Conservation (phyloP, 2,888 invertebrate species). For the Eurytoma californica region DNA sequence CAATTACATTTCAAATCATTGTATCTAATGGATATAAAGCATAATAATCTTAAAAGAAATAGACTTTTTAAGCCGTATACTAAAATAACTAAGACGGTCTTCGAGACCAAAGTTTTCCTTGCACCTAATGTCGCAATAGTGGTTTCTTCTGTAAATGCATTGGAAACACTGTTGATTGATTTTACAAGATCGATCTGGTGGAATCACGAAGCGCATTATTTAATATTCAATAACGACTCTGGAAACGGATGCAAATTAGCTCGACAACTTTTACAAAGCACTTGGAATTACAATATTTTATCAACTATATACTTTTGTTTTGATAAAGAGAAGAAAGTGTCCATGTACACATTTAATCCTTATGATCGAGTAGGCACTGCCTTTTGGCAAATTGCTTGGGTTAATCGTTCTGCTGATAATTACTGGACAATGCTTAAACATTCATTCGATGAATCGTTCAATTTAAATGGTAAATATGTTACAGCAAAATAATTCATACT, state of each 20-base stretch:
- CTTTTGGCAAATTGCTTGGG: background rate
- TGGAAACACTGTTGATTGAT: background rate
- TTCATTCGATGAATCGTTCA: background rate
- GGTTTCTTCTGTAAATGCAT: background rate
- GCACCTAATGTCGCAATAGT: background rate
- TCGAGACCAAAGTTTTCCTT: background rate
- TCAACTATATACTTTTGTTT: conserved; percentile 7
- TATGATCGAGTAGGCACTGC: background rate
- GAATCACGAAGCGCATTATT: conserved; percentile 2
- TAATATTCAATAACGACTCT: background rate
- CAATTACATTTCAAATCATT: background rate
- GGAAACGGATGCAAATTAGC: background rate
- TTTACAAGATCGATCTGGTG: conserved; percentile 7
- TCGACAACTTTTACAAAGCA: background rate
- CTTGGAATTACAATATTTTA: conserved; percentile 19
- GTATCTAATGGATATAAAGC: background rate
- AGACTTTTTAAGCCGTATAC: background rate
- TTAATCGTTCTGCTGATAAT: background rate
- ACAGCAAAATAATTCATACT: too few relatives aligned
- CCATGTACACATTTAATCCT: conserved; percentile 10
- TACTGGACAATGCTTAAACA: background rate
- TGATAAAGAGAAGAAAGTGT: background rate
- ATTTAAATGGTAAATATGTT: too few relatives aligned
- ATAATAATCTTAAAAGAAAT: background rate
- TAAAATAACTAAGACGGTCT: background rate